Percentiles rank a stretch among this genome's conserved stretches.
phyloP scores from a whole-genome alignment of 2,888 invertebrate species.

The Sminthurinus aureus region DNA sequence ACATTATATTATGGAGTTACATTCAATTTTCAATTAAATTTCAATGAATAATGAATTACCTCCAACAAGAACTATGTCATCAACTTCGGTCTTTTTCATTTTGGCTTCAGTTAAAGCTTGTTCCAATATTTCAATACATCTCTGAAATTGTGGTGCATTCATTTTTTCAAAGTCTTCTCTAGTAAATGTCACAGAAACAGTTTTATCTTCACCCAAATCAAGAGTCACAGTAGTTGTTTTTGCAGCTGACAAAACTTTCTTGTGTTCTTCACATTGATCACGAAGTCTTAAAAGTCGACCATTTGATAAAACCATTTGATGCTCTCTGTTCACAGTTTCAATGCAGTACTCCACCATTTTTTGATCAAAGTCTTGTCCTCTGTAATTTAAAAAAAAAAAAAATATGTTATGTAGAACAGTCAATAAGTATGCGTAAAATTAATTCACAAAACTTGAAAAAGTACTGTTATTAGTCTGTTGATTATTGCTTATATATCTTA shows the following conservation, averaged over 20 bases:
- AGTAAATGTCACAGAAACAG: conserved; percentile 32
- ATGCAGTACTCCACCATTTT: conserved; percentile 24
- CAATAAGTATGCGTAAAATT: neutral
- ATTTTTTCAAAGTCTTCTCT: conserved; percentile 40
- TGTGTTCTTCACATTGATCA: conserved; percentile 43
- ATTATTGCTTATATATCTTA: neutral
- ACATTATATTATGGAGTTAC: too few species aligned
- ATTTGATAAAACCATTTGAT: conserved; percentile 3
- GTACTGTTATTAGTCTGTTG: neutral
- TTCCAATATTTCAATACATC: conserved; percentile 37
- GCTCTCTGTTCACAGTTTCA: neutral
- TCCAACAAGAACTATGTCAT: conserved; percentile 26
- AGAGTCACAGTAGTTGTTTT: neutral
- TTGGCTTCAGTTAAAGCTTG: conserved; percentile 17
- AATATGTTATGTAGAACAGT: neutral
- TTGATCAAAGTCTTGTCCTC: conserved; percentile 36
- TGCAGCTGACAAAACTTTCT: conserved; percentile 37
- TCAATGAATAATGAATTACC: too few species aligned
- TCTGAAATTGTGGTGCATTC: conserved; percentile 39
- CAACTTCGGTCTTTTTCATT: conserved; percentile 3
- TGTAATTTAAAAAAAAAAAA: neutral
- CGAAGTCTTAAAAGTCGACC: conserved; percentile 26
- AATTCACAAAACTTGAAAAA: neutral
- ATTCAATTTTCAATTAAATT: too few species aligned
- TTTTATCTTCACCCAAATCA: conserved; percentile 22